Conservation (phyloP, 2,888 invertebrate species). For the Pammene aurita region DNA sequence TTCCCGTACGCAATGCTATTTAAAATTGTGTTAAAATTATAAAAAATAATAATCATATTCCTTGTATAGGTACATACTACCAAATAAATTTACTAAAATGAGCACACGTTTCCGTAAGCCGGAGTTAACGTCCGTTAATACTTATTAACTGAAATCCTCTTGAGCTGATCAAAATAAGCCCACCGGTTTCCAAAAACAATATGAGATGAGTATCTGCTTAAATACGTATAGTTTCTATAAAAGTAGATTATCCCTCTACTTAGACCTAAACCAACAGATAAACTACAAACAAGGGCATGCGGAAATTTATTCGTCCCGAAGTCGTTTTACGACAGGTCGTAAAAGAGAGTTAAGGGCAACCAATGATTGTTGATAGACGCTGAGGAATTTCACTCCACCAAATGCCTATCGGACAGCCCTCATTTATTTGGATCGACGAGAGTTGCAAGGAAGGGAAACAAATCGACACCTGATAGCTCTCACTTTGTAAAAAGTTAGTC, state of each 20-base stretch:
- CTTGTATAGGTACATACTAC: no score
- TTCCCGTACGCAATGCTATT: no score
- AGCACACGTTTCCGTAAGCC: no score
- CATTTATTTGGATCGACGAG: constrained; percentile 28
- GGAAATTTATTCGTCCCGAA: constrained; percentile 53
- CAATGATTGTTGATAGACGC: constrained; percentile 39
- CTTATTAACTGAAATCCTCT: no score
- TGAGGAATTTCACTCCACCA: constrained; percentile 33
- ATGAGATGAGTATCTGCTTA: constrained; percentile 25
- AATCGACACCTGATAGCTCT: constrained; percentile 14
- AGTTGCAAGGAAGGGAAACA: constrained; percentile 20
- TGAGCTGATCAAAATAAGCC: neutral
- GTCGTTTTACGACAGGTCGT: constrained; percentile 54
- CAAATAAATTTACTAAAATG: no score
- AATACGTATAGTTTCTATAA: constrained; percentile 44
- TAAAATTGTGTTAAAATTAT: no score
- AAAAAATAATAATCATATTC: no score
- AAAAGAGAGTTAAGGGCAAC: constrained; percentile 45
- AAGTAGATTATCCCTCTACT: constrained; percentile 41
- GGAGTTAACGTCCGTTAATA: no score
- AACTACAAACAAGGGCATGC: constrained; percentile 50
- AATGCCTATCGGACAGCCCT: constrained; percentile 30
- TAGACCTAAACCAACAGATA: constrained; percentile 53
- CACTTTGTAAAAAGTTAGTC: neutral
- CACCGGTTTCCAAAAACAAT: constrained; percentile 18